Percentiles rank a stretch among this genome's conserved stretches.
Conservation (phyloP, 2,797 vertebrate genomes). For the Cetoscarus ocellatus region DNA sequence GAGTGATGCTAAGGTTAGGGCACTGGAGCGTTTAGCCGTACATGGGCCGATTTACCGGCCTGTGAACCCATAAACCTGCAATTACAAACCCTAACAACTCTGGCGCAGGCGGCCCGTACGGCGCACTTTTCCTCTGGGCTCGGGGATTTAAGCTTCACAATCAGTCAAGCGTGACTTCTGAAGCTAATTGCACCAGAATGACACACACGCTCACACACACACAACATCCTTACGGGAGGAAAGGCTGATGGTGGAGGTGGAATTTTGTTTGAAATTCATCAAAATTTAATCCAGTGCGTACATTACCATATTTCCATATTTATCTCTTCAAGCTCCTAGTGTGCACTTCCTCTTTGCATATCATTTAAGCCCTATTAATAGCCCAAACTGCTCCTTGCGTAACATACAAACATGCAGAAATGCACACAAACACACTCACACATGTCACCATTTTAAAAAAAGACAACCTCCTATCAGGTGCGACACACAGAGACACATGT, state of each 20-base stretch:
- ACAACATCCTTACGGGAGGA: conserved; percentile 56
- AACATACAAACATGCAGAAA: conserved; percentile 41
- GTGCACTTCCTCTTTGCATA: conserved; percentile 69
- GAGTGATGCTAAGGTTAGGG: conserved; percentile 66
- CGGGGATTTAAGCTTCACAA: conserved; percentile 75
- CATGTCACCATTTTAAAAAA: conserved; percentile 29
- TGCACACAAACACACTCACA: conserved; percentile 20
- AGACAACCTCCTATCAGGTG: conserved; percentile 51
- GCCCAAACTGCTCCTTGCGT: conserved; percentile 53
- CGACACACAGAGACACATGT: conserved; percentile 56
- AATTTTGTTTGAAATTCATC: conserved; percentile 83
- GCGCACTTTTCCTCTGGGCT: conserved; percentile 67
- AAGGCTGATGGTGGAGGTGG: conserved; percentile 69
- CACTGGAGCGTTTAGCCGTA: conserved; percentile 72
- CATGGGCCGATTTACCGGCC: conserved; percentile 77
- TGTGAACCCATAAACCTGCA: conserved; percentile 80
- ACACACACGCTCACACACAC: conserved; percentile 42
- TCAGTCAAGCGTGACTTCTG: conserved; percentile 76
- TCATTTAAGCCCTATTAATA: conserved; percentile 77
- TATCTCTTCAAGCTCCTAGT: conserved; percentile 71
- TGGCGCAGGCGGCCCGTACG: conserved; percentile 60
- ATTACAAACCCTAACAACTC: conserved; percentile 82
- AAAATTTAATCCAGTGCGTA: conserved; percentile 78
- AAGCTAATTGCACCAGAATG: conserved; percentile 82
- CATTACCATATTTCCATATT: conserved; percentile 85